Conservation (phyloP, 2,113 vertebrate genomes). For the Brachyhypopomus gauderio region DNA sequence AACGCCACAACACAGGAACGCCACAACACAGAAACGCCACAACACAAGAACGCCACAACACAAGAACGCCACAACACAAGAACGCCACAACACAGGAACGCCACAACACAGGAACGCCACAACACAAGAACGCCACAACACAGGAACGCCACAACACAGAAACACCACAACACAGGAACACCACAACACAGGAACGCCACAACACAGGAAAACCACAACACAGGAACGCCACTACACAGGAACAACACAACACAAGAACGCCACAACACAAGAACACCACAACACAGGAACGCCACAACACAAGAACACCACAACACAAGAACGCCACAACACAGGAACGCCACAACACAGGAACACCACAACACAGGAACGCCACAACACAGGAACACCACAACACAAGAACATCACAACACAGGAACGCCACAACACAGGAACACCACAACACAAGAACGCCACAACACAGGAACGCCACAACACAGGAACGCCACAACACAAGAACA, state of each 20-base stretch:
- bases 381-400: no score
- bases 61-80: no score
- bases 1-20: background rate
- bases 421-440: background rate
- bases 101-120: background rate
- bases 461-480: background rate
- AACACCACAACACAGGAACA: background rate
- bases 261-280: background rate
- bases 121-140: background rate
- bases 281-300: background rate
- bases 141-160: background rate
- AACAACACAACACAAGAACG: background rate
- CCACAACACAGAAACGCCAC: background rate
- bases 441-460: background rate
- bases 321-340: background rate
- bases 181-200: background rate
- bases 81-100: background rate
- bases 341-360: background rate
- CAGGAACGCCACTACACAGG: background rate
- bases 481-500: background rate
- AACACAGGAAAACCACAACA: background rate
- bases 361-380: background rate
- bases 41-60: background rate
- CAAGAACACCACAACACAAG: no score
- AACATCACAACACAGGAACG: background rate